Base-by-base conservation (phyloP, 35 echinoderm and acorn worm genomes). In the Nesometra sesokonis region DNA sequence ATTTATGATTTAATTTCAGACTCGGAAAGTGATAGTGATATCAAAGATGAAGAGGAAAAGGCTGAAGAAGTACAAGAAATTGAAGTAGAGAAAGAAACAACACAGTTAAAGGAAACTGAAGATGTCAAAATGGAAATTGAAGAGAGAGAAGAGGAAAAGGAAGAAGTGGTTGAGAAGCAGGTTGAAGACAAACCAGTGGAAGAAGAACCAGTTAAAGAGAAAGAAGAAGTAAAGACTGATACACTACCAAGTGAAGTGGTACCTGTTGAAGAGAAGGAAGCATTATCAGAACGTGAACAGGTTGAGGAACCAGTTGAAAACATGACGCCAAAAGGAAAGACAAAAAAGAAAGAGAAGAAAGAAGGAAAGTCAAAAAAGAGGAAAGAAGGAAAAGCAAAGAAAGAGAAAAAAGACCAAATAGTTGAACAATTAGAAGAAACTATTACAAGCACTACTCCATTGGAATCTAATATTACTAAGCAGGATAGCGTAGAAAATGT, bases 331-430 rank as follows among this genome's bases (percentile, higher is more conserved):
- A 85, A 91, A 80, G 80, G 47, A 83, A 87, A 80, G 86, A 30
- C 86, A 87, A 77, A 90, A 57, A 47, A 87, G 40, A 82, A 32
- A 36, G 78, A 77, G 32, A 47, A 40, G 36, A 93, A 87, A 46
- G 86, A 77, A 82, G 78, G 87, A 34, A 93, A 86, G 31, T 30
- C 36, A 32, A 84, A 31, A 57, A 85, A 67, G 77, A 92, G 31
- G 34, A 37, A 78, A 81, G 78, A 84, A 87, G 79, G 80, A 34
- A 84, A 93, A 86, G 76, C 17, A 21, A 36, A 82, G 19, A 84
- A 88, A 37, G 67, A 87, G 35, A 43, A 23, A 88, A 79, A 77
- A n/a, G 87, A 85, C 67, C 77, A 86, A 34, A 39, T 27, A 15
- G 83, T 77, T 32, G 46, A 31, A 46, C 34, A 86, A 78, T 78